Base-by-base conservation (phyloP, 92 coral and sea anemone species). In the Umimayanthus chanpuru region DNA sequence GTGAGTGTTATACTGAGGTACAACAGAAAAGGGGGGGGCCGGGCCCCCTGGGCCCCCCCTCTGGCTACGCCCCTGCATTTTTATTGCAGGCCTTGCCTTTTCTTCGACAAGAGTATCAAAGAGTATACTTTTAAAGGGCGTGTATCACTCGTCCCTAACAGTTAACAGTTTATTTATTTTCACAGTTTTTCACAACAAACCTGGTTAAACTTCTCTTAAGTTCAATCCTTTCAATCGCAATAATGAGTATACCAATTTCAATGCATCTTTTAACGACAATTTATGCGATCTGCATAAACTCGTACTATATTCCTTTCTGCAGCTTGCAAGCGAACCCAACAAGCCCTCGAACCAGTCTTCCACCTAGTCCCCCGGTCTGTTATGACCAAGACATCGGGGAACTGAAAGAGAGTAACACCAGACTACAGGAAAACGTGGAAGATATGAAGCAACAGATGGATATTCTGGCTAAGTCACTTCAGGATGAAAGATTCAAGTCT, bases 401-500 rank as follows among this genome's bases (percentile, higher is more conserved):
- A 10, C 92, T 95, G 14, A 91, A 92, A 44, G 92, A 89, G 39
- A 91, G 53, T 16, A 93, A 95, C 58, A 61, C 87, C 49, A 88
- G 93, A 72, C 84, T 94, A 28, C 85, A 84, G 30, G 89, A 88
- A 4, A 64, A 71, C 70, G 77, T 94, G 26, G 95, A 94, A 14
- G 81, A 89, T 66, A 80, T 94, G 82, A 94, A 77, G 96, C 94
- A 88, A 4, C 94, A 96, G 23, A 80, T 94, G 81, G 94, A 96
- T 39, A 73, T 94, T n/a, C 87, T 96, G 8, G 98, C 98, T 28
- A 91, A 91, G 74, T 96, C 98, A 11, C 92, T 96, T 40, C 98
- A 96, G 79, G 98, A 96, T 72, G 98, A 96, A 72, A 91, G 98
- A 89, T 94, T 89, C 64, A 93, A 93, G 70, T 92, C 98, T 6